phyloP scores from a whole-genome alignment of 1,140 invertebrate species.

The Camponotus floridanus region DNA sequence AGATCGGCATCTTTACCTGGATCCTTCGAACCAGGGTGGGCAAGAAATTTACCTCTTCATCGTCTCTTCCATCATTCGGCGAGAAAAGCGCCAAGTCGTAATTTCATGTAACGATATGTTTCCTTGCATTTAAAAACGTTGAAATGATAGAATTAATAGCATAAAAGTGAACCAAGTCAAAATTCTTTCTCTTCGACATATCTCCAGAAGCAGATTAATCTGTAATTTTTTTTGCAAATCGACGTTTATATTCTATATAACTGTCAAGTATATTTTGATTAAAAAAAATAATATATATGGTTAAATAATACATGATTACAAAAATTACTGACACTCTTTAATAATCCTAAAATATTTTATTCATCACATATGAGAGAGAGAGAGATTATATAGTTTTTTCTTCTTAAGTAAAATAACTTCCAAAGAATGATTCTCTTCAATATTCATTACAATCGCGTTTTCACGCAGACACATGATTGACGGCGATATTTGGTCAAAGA shows the following conservation, averaged over 20 bases:
- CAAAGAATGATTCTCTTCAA: background rate
- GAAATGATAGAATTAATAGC: background rate
- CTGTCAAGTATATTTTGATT: background rate
- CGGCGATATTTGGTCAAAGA: background rate
- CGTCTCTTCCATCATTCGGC: constrained; percentile 34
- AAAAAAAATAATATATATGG: too few species aligned
- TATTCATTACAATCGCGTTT: constrained; percentile 1
- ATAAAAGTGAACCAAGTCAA: background rate
- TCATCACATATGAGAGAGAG: background rate
- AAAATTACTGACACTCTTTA: background rate
- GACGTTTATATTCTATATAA: background rate
- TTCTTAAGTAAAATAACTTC: background rate
- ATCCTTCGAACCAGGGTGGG: constrained; percentile 63
- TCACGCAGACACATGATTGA: background rate
- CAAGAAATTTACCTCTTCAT: constrained; percentile 12
- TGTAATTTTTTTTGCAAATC: background rate
- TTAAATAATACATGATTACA: too few species aligned
- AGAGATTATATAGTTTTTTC: too few species aligned
- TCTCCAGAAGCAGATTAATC: background rate
- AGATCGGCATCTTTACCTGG: constrained; percentile 78
- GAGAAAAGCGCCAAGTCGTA: constrained; percentile 38
- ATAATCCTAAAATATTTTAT: background rate
- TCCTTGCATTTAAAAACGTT: background rate
- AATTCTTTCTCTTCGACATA: too few species aligned
- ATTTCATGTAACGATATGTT: constrained; percentile 43